Evolutionary conservation across 1,140 invertebrate species (phyloP).

Genomic region (Drosophila virilis): DNA sequence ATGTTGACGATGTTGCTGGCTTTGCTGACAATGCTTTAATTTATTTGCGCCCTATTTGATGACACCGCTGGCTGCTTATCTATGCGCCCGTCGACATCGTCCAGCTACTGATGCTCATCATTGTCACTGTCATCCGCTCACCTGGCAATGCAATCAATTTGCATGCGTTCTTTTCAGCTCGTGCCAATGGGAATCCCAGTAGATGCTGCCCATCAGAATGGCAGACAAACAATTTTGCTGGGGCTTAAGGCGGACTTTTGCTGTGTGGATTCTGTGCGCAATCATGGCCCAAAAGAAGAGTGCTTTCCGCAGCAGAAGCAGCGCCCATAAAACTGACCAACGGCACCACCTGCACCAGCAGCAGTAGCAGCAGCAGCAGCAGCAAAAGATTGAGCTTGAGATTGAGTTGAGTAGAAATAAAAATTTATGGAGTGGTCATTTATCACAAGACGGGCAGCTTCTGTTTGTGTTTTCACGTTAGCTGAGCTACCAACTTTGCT

Average conservation of each 20-base stretch:
- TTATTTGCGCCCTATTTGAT: constrained; percentile 41
- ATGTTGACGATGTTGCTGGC: constrained; percentile 19
- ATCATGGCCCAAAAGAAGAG: constrained; percentile 52
- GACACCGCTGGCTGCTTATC: constrained; percentile 24
- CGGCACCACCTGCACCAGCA: constrained; percentile 32
- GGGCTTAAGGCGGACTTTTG: constrained; percentile 38
- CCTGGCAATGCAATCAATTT: constrained; percentile 67
- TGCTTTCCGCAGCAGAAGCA: constrained; percentile 29
- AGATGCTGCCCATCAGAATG: constrained; percentile 36
- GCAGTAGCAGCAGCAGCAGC: constrained; percentile 1
- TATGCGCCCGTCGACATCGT: not conserved
- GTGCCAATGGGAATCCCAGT: constrained; percentile 7
- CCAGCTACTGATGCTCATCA: constrained; percentile 12
- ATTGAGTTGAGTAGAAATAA: constrained; percentile 76
- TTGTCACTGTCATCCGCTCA: constrained; percentile 24
- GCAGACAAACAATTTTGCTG: constrained; percentile 60
- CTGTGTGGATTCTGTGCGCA: constrained; percentile 13
- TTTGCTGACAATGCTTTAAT: constrained; percentile 43
- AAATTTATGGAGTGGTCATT: constrained; percentile 79
- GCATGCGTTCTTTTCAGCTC: constrained; percentile 38
- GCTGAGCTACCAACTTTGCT: constrained; percentile 38
- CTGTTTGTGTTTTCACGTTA: constrained; percentile 34
- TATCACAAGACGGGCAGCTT: constrained; percentile 62
- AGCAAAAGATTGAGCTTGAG: constrained; percentile 62
- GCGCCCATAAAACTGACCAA: constrained; percentile 63